Conservation (phyloP, 2,888 invertebrate species). For the Mesochorus sp. region DNA sequence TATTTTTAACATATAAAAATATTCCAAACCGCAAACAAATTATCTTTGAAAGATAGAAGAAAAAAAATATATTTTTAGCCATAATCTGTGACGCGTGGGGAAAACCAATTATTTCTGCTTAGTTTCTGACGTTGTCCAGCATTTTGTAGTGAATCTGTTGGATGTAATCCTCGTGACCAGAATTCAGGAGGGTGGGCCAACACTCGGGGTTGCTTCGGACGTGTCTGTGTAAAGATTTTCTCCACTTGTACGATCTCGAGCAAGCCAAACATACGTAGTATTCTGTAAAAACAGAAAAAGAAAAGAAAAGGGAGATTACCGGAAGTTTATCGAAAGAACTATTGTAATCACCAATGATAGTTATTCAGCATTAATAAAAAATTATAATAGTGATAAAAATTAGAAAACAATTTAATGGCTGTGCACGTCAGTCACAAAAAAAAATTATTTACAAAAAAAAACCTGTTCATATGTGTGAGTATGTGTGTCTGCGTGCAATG, state of each 20-base stretch:
- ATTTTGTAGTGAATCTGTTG: conserved; percentile 77
- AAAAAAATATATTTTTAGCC: conserved; percentile 7
- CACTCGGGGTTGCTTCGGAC: conserved; percentile 78
- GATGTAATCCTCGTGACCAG: conserved; percentile 76
- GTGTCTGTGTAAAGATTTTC: conserved; percentile 79
- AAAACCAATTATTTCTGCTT: conserved; percentile 29
- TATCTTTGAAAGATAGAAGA: conserved; percentile 56
- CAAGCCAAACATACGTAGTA: conserved; percentile 77
- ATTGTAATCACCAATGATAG: not conserved
- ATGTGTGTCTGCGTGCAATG: too few species aligned
- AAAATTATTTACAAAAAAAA: conserved; percentile 26
- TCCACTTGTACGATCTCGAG: conserved; percentile 80
- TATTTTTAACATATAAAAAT: conserved; percentile 70
- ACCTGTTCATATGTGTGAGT: conserved; percentile 2
- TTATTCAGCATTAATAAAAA: conserved; percentile 14
- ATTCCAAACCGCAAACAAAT: conserved; percentile 50
- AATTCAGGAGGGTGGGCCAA: conserved; percentile 78
- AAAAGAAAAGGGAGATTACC: conserved; percentile 37
- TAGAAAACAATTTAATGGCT: not conserved
- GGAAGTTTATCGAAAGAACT: conserved; percentile 14
- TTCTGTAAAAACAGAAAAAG: conserved; percentile 72
- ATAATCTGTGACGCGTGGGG: too few species aligned
- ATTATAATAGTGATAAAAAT: too few species aligned
- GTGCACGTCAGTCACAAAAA: not conserved
- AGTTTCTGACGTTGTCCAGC: conserved; percentile 72